Evolutionary conservation across 2,888 invertebrate genomes (phyloP).

Genomic region (Oligia strigilis): DNA sequence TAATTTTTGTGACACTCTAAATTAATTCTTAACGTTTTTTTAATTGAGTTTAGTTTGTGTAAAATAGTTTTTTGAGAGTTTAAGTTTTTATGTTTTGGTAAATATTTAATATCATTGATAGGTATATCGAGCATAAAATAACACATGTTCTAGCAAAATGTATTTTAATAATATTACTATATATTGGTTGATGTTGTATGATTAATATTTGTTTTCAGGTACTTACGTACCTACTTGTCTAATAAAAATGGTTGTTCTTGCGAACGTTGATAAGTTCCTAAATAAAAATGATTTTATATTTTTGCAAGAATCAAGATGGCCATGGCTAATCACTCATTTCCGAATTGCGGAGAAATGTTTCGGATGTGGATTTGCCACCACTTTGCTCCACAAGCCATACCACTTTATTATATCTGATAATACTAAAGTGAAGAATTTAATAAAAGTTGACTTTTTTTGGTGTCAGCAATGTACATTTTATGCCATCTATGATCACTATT

Average conservation of each 20-base stretch:
- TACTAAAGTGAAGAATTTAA: constrained; percentile 9
- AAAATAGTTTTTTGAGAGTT: too few species aligned
- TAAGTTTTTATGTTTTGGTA: too few species aligned
- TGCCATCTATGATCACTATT: constrained; percentile 18
- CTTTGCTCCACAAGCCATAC: constrained; percentile 5
- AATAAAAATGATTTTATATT: constrained; percentile 17
- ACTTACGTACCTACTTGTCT: too few species aligned
- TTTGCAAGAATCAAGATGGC: constrained; percentile 7
- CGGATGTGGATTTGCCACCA: constrained; percentile 17
- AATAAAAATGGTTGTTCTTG: constrained; percentile 10
- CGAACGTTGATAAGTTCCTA: not conserved
- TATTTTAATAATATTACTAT: too few species aligned
- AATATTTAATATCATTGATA: too few species aligned
- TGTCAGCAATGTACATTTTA: constrained; percentile 20
- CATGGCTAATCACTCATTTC: constrained; percentile 15
- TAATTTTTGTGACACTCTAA: too few species aligned
- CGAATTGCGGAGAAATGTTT: constrained; percentile 2
- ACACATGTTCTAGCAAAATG: too few species aligned
- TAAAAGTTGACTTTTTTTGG: constrained; percentile 23
- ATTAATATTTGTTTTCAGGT: too few species aligned
- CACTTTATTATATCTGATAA: not conserved
- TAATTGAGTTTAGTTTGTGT: too few species aligned
- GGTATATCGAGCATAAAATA: too few species aligned
- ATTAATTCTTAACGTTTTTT: too few species aligned
- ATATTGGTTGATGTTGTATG: too few species aligned